These are phyloP conservation scores for Augochlorella aurata DNA, from an alignment of 2,888 invertebrate species.

Conservation along the genomic window DNA sequence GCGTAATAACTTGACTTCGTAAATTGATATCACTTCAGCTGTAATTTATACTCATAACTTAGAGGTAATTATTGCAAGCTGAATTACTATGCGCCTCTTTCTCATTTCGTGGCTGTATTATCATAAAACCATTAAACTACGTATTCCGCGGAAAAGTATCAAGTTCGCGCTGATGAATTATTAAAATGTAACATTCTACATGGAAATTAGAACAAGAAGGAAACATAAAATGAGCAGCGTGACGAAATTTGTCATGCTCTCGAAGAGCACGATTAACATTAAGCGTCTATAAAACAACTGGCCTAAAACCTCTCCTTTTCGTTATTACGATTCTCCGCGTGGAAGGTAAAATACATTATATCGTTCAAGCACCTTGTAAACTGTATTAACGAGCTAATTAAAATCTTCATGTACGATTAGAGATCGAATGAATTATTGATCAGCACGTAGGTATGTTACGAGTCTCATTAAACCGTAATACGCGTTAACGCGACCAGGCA, in stretches of 20 bases:
- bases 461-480: neutral
- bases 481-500: neutral
- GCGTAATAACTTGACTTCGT: neutral
- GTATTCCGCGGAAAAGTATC: neutral
- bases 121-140: neutral
- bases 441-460: neutral
- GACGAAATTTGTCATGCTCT: conserved; percentile 7
- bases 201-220: conserved; percentile 6
- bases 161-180: neutral
- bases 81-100: neutral
- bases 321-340: neutral
- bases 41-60: neutral
- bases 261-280: neutral
- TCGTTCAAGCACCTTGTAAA: neutral
- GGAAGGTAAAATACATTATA: neutral
- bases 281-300: neutral
- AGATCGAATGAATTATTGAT: neutral
- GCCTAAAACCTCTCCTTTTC: neutral
- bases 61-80: neutral
- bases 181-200: neutral
- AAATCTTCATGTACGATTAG: neutral
- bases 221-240: conserved; percentile 6
- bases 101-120: neutral
- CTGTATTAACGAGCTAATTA: neutral
- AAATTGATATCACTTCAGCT: neutral